Base-by-base conservation (phyloP, 2,797 vertebrate genomes). In the Lithobates sylvaticus region DNA sequence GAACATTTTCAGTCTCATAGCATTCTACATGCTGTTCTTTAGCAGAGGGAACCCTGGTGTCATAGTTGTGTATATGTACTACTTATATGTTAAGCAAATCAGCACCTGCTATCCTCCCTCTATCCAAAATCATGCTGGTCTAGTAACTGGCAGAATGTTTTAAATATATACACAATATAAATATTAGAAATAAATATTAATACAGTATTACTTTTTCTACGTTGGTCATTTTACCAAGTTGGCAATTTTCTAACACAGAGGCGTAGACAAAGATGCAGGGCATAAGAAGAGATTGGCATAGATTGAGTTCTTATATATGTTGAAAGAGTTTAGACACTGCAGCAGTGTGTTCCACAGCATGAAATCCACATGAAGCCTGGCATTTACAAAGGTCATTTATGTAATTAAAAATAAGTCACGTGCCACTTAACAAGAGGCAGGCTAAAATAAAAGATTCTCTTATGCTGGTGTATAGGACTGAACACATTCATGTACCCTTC, bases 341-440 rank as follows among this genome's bases (percentile, higher is more conserved):
- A 44, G n/a, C 58, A 79, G 69, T 87, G 81, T 87, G 32, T 47
- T 76, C 81, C 16, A 18, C 74, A 77, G 76, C 86, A 87, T 76
- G 86, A 80, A 80, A 87, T 79, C 58, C 44, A 54, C 71, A 87
- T 70, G 50, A 84, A 84, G 76, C 50, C 58, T 84, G 81, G 76
- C 86, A 87, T 79, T 87, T 79, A 7, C 13, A 87, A 87, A 87
- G 86, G 86, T 84, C 81, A 87, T 64, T 75, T 64, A 44, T 86
- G 79, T 70, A 72, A 77, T 82, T 81, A 86, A 65, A 86, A 86
- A 73, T 81, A 69, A 81, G 80, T 78, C 42, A 61, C 76, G 18
- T 80, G 76, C 26, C 50, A 27, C 23, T 78, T 70, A 80, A 87
- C 86, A 84, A 84, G 68, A 80, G 32, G 47, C 26, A 50, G 50